Evolutionary conservation across 2,797 vertebrate species (phyloP).

Genomic region (Hippopotamyrus pictus): DNA sequence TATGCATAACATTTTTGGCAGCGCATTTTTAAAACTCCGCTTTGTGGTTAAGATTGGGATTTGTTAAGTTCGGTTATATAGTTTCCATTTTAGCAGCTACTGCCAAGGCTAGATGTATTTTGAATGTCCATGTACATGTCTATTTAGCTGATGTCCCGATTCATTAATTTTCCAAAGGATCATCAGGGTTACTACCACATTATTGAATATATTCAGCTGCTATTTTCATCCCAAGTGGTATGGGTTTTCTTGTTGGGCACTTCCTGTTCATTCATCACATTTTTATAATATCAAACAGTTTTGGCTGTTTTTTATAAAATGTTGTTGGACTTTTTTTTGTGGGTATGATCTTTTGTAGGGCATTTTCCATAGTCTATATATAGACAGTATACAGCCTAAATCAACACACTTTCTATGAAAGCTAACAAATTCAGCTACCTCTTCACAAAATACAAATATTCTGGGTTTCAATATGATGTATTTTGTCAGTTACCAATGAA

Average conservation of each 20-base stretch:
- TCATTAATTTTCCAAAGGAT: neutral
- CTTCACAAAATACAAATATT: neutral
- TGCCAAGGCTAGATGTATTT: neutral
- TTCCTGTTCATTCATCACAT: neutral
- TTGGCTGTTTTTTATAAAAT: neutral
- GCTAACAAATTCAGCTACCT: neutral
- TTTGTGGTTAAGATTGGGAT: neutral
- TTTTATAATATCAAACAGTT: neutral
- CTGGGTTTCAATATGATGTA: neutral
- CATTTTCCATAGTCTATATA: neutral
- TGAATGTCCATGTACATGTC: neutral
- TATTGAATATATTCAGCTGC: neutral
- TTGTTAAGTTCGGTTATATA: neutral
- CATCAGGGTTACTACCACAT: neutral
- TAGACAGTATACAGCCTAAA: neutral
- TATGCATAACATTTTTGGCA: neutral
- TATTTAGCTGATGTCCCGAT: neutral
- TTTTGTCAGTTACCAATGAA: neutral
- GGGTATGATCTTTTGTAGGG: neutral
- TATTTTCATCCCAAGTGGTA: neutral
- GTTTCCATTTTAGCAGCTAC: neutral
- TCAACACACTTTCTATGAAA: neutral
- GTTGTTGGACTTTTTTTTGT: neutral
- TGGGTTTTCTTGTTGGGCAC: neutral
- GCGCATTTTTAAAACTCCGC: neutral